Conservation (phyloP, 2,888 invertebrate species). For the Labia minor region DNA sequence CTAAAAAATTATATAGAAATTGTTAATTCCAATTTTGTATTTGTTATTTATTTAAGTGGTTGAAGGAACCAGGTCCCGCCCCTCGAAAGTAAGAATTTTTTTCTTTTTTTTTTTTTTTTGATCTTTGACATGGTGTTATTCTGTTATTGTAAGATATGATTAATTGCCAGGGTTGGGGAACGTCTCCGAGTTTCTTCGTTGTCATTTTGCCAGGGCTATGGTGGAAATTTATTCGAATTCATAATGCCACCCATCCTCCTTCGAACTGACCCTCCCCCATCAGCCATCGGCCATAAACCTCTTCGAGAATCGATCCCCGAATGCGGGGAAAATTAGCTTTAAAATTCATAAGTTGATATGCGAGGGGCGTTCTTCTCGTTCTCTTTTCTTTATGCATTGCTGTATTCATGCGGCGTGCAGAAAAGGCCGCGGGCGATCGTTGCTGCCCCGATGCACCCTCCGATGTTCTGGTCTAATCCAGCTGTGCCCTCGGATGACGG, state of each 20-base stretch:
- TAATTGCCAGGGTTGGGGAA: background rate
- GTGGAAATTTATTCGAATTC: background rate
- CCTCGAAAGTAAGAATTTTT: too few relatives aligned
- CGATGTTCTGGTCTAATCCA: too few relatives aligned
- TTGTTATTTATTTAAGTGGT: too few relatives aligned
- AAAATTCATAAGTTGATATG: conserved; percentile 23
- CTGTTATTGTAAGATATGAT: too few relatives aligned
- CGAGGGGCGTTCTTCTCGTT: background rate
- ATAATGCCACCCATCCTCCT: background rate
- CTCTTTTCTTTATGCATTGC: background rate
- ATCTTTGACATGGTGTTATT: too few relatives aligned
- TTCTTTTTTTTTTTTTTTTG: too few relatives aligned
- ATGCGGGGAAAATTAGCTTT: conserved; percentile 24
- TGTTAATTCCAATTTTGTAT: too few relatives aligned
- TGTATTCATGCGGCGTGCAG: conserved; percentile 7
- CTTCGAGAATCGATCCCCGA: conserved; percentile 2
- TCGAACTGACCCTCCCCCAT: background rate
- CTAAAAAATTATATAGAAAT: too few relatives aligned
- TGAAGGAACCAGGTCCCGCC: too few relatives aligned
- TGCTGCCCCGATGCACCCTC: too few relatives aligned
- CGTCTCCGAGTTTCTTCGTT: background rate
- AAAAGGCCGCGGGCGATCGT: background rate
- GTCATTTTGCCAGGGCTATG: background rate
- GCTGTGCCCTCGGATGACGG: too few relatives aligned
- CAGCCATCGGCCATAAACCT: background rate